Percentiles rank a stretch among this genome's conserved stretches.
Evolutionary conservation across 2,888 invertebrate species (phyloP).

Genomic region (Eutolmus rufibarbis): DNA sequence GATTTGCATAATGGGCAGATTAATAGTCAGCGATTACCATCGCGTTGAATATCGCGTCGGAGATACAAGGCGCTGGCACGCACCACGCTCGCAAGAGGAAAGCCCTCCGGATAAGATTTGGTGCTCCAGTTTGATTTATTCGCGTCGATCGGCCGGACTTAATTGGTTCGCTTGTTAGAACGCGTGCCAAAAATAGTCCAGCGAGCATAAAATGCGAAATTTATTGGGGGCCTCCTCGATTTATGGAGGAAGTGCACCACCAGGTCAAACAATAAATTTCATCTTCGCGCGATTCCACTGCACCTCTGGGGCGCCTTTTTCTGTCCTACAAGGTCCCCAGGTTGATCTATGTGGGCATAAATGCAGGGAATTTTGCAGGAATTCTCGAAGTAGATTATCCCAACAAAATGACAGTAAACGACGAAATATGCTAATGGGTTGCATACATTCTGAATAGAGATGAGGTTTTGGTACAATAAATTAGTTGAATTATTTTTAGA

Average conservation of each 20-base stretch:
- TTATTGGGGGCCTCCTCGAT: slow-evolving; percentile 1
- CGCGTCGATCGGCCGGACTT: neutral
- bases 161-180: slow-evolving; percentile 35
- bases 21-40: slow-evolving; percentile 30
- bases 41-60: neutral
- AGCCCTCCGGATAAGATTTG: slow-evolving; percentile 25
- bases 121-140: slow-evolving; percentile 28
- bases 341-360: neutral
- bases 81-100: neutral
- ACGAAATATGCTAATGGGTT: neutral
- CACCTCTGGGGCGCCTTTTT: neutral
- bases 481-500: neutral
- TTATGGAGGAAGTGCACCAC: slow-evolving; percentile 7
- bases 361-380: neutral
- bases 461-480: neutral
- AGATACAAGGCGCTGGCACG: slow-evolving; percentile 6
- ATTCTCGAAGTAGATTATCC: neutral
- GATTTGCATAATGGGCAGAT: slow-evolving; percentile 31
- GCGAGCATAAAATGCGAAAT: neutral
- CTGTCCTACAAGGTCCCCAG: neutral
- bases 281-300: neutral
- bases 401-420: neutral
- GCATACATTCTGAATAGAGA: neutral
- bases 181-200: slow-evolving; percentile 38
- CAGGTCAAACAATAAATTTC: neutral